Evolutionary conservation across 2,113 vertebrate genomes (phyloP), one percentile per base, ranked within the genome.

Genomic region (Xenopus laevis): DNA sequence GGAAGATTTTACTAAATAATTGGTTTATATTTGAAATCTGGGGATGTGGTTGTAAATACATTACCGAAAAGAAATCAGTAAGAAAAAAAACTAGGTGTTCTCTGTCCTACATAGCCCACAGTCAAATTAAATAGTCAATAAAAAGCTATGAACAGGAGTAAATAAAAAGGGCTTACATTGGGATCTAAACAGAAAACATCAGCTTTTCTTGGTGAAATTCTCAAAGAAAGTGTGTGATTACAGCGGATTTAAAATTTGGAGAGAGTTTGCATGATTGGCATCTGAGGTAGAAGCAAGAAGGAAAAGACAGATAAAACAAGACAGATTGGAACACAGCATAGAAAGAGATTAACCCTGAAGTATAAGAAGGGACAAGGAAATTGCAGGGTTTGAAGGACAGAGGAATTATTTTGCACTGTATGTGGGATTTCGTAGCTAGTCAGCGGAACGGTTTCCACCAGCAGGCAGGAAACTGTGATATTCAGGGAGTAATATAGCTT

Each of bases 311-410:
- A 55, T 55, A 55, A 55, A 55, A 55, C 53, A 55, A 55, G 53
- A 55, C 53, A 55, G 53, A 55, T 55, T 55, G 53, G 17, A 55
- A n/a, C 53, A 55, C 15, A 55, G 53, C 53, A 55, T 55, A 55
- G 53, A 55, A 55, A 7, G 53, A 55, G 53, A 55, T 55, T 55
- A 16, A 16, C 8, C 16, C 17, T 55, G 53, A 55, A 55, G 16
- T 55, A 55, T 55, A 16, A 16, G 17, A 55, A 55, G 53, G 53
- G 53, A 55, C 53, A 55, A 55, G 53, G 53, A 55, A 55, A 55
- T 55, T n/a, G 53, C 17, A 55, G 16, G 53, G 17, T n/a, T 55
- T 55, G 53, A 55, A 55, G 53, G 16, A 55, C 52, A 55, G 15
- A 55, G 52, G 53, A 55, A 55, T 50, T 55, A 55, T 55, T 55